phyloP scores from a whole-genome alignment of 2,888 invertebrate species.

The Nebria brevicollis region DNA sequence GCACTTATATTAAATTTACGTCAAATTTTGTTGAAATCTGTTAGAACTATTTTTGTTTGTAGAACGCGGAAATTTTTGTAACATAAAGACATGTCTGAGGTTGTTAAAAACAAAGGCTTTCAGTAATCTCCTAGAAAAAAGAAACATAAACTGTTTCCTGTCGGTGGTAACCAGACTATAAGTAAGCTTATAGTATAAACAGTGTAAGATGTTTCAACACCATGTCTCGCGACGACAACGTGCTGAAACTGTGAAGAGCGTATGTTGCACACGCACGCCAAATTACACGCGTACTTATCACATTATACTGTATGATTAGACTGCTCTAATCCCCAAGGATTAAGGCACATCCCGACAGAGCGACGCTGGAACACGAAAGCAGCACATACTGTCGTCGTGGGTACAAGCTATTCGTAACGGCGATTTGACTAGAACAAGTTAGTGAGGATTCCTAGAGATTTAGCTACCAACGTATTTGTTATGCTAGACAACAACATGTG shows the following conservation, averaged over 20 bases:
- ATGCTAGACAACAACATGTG: slow-evolving; percentile 12
- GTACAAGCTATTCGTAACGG: neutral
- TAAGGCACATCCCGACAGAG: slow-evolving; percentile 52
- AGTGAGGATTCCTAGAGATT: slow-evolving; percentile 15
- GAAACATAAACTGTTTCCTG: too few species aligned
- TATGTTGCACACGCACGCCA: slow-evolving; percentile 24
- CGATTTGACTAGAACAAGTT: slow-evolving; percentile 7
- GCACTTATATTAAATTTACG: too few species aligned
- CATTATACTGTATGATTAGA: slow-evolving; percentile 62
- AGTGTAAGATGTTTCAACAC: too few species aligned
- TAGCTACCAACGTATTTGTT: neutral
- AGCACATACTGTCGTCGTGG: neutral
- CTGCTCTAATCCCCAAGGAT: slow-evolving; percentile 60
- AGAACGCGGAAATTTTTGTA: too few species aligned
- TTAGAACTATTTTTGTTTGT: too few species aligned
- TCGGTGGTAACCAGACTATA: neutral
- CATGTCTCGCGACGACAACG: neutral
- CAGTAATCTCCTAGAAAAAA: too few species aligned
- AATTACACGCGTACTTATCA: slow-evolving; percentile 58
- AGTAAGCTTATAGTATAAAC: too few species aligned
- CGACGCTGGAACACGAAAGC: slow-evolving; percentile 35
- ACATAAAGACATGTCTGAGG: too few species aligned
- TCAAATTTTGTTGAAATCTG: too few species aligned
- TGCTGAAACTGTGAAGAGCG: neutral
- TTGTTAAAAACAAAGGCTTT: too few species aligned